Evolutionary conservation across 2,113 vertebrate species (phyloP).

Genomic region (Trachemys scripta): DNA sequence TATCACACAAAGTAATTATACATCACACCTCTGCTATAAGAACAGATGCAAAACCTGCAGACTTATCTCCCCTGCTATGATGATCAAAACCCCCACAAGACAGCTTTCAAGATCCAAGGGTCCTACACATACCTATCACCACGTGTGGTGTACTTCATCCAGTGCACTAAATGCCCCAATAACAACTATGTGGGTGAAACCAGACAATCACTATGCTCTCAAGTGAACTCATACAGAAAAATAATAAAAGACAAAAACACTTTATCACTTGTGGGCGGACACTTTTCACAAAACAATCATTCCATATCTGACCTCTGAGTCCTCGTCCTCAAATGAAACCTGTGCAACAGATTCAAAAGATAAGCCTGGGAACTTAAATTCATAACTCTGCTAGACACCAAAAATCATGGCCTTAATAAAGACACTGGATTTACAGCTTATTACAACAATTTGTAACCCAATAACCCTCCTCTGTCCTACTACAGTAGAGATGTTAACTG

Average conservation of each 20-base stretch:
- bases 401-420: not conserved
- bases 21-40: not conserved
- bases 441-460: not conserved
- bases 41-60: not conserved
- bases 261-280: not conserved
- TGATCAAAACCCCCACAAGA: not conserved
- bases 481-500: not conserved
- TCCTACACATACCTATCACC: not conserved
- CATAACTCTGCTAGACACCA: not conserved
- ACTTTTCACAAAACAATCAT: not conserved
- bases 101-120: not conserved
- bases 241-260: not conserved
- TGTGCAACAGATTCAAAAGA: not conserved
- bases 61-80: not conserved
- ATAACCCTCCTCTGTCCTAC: not conserved
- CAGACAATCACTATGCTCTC: not conserved
- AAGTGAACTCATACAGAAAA: not conserved
- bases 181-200: not conserved
- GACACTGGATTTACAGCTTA: not conserved
- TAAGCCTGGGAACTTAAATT: not conserved
- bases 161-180: not conserved
- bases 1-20: fast-evolving
- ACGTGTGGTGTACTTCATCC: not conserved
- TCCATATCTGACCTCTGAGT: not conserved
- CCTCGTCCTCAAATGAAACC: not conserved